Evolutionary conservation across 2,113 vertebrate species (phyloP), one percentile per base, ranked within the genome.

Genomic region (Cyprinodon tularosa): DNA sequence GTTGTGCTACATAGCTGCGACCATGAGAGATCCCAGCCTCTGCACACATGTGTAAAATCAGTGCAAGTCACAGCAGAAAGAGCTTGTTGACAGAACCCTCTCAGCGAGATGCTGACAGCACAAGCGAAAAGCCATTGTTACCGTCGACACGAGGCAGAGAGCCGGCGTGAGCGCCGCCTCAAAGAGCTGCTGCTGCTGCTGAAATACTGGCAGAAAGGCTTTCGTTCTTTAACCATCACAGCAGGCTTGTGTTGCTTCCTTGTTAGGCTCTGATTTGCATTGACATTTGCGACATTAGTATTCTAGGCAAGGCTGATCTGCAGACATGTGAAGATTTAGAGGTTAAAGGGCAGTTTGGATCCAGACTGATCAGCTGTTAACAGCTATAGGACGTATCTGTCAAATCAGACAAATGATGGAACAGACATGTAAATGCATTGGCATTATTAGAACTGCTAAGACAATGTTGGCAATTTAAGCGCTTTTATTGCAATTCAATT

Each of bases 241-340:
- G 84, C 80, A 84, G 88, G 76, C 82, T 81, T 37, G 62, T 62
- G 42, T 72, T 44, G 83, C 74, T 83, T 87, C 90, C 20, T 92
- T 93, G 87, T 88, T 89, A 79, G 72, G 38, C 50, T 72, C 76
- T 87, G 85, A 92, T 92, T 92, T 89, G 89, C 92, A 91, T 91
- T 86, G 86, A 85, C 70, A 83, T 89, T 87, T 78, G 61, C 74
- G 79, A 62, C 78, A 93, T 93, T 93, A 89, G 84, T 86, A 94
- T 94, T 93, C 92, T 62, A 76, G 77, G 62, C 93, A 90, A 86
- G 78, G 45, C 64, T 67, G 66, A 68, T 76, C 44, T 48, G 85
- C 80, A 85, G 87, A 91, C 87, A 64, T 66, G 84, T 88, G 84
- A 86, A 74, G 81, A 85, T 88, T 76, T 69, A 84, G 69, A 86